Evolutionary conservation across 2,113 vertebrate species (phyloP).

Genomic region (Hippocampus comes): DNA sequence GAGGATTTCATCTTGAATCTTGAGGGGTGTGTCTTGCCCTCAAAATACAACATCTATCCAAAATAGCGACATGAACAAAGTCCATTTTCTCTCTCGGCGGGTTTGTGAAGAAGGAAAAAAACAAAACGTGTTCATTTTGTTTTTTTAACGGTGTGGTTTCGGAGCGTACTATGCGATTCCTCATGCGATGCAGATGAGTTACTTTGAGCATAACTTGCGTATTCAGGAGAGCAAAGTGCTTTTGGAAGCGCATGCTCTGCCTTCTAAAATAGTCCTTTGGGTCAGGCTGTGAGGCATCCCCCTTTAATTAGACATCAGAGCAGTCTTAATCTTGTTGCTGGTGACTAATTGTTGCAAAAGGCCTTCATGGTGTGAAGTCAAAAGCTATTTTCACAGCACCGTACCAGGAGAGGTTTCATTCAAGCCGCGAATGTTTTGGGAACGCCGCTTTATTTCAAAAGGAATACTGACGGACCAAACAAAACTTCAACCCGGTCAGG

Average conservation of each 20-base stretch:
- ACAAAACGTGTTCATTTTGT: neutral
- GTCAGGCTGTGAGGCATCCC: constrained; percentile 37
- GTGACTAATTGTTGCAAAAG: constrained; percentile 41
- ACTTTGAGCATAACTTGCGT: constrained; percentile 9
- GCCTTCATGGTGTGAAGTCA: constrained; percentile 17
- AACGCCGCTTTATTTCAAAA: neutral
- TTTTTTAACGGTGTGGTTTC: neutral
- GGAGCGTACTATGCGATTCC: neutral
- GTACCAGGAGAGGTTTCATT: neutral
- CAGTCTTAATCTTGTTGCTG: constrained; percentile 47
- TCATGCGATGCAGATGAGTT: constrained; percentile 20
- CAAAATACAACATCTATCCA: neutral
- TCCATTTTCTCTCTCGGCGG: neutral
- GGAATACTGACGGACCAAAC: neutral
- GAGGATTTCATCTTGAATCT: constrained; percentile 9
- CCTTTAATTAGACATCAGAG: constrained; percentile 52
- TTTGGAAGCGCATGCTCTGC: constrained; percentile 22
- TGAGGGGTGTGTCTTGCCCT: neutral
- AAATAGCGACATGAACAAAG: neutral
- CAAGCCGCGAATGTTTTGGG: neutral
- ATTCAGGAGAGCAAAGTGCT: constrained; percentile 15
- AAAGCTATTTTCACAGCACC: neutral
- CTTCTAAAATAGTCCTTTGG: constrained; percentile 36
- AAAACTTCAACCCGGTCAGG: neutral
- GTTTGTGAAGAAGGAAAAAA: no score